These are phyloP conservation scores for Desmodus rotundus DNA, from an alignment of 2,113 vertebrate genomes.

Conservation along the genomic window DNA sequence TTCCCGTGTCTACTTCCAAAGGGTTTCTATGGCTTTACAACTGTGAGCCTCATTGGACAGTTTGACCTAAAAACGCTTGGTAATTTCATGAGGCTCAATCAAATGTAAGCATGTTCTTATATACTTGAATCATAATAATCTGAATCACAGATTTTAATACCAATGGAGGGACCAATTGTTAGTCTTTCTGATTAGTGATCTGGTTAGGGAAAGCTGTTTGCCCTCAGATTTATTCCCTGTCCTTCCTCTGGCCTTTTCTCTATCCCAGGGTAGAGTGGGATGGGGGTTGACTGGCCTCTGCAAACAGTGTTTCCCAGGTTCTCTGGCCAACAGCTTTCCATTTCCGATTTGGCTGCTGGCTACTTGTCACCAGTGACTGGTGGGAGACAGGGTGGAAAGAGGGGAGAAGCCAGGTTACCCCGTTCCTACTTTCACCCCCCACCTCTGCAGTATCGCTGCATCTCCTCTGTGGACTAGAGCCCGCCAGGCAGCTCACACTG, in stretches of 20 bases:
- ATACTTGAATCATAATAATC: neutral
- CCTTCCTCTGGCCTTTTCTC: neutral
- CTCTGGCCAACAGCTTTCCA: neutral
- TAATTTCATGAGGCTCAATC: neutral
- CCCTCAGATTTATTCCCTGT: neutral
- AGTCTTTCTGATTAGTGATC: neutral
- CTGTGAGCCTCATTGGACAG: neutral
- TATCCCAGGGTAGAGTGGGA: neutral
- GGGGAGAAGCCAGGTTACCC: neutral
- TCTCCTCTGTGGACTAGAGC: neutral
- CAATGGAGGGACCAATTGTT: neutral
- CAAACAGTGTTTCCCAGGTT: neutral
- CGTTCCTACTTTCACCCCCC: accelerated
- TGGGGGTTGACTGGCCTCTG: neutral
- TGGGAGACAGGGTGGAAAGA: neutral
- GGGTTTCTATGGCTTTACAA: neutral
- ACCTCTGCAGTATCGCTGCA: neutral
- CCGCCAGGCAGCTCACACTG: neutral
- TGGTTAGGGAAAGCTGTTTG: neutral
- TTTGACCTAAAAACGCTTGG: neutral
- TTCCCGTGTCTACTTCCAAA: neutral
- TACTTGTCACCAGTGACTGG: neutral
- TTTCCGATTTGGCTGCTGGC: neutral
- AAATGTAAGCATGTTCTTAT: neutral
- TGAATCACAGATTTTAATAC: neutral